Base-by-base conservation (phyloP, 2,113 vertebrate species). In the Cyphomyrus discorhynchus region DNA sequence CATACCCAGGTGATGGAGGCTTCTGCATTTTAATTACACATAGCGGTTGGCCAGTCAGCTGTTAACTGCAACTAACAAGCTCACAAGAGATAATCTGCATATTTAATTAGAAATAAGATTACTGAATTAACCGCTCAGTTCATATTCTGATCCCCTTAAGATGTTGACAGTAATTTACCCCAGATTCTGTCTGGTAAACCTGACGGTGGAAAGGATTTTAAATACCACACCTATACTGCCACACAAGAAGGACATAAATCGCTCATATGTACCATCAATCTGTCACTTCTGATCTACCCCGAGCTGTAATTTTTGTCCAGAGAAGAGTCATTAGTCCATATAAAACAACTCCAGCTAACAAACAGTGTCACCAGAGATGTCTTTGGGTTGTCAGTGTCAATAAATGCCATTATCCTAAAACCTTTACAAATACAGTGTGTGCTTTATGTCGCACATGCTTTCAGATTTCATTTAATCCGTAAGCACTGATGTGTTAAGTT, bases 31-130 rank as follows among this genome's bases (percentile, higher is more conserved):
- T 84, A 46, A 84, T 84, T 84, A 84, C 42, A 47, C 39, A 19
- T 47, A n/a, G 45, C 10, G 39, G 11, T 82, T 24, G 19, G 15
- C 31, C 42, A 21, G 42, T 84, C 39, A 46, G 45, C 45, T 84
- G 45, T 46, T 84, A n/a, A 11, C 82, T 84, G 82, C 82, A 47
- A 47, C 82, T 84, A 84, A 84, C 39, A 84, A 42, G 39, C 42
- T 84, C 82, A 84, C 82, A 24, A 84, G 45, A 84, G 45, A 46
- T 84, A 84, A 45, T 84, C 45, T 84, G 45, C 82, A 84, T 84
- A 47, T 84, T 84, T 84, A 84, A 84, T 84, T 19, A 84, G 24
- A 45, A 84, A 84, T 84, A 84, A 84, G 45, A 45, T 46, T 84
- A 84, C 42, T 47, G 45, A 84, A 84, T 84, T 84, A 84, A 47